These are phyloP conservation scores for Pegoplata infirma DNA, from an alignment of 2,888 invertebrate species.

Conservation along the genomic window DNA sequence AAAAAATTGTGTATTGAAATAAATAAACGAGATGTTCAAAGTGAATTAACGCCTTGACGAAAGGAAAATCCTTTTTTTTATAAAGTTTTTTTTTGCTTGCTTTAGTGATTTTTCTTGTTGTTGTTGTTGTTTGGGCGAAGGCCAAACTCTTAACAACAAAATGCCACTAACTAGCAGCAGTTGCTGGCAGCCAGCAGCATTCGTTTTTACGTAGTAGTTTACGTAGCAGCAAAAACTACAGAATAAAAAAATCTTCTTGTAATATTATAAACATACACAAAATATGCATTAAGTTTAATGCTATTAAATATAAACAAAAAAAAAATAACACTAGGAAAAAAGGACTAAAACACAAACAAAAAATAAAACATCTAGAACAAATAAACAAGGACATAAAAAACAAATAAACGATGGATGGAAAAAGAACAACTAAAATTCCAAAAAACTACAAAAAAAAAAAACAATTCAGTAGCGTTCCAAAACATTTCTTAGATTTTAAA, in stretches of 20 bases:
- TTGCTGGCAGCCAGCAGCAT: conserved; percentile 28
- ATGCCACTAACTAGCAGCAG: conserved; percentile 28
- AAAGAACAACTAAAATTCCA: conserved; percentile 3
- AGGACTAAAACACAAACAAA: conserved; percentile 15
- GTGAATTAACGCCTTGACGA: conserved; percentile 63
- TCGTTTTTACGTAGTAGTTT: conserved; percentile 6
- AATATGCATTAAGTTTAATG: conserved; percentile 62
- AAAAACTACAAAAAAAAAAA: conserved; percentile 46
- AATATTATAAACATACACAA: conserved; percentile 44
- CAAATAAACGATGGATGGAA: conserved; percentile 41
- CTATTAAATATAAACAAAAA: conserved; percentile 41
- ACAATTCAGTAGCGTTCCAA: neutral
- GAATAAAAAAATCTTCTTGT: conserved; percentile 6
- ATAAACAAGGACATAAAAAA: conserved; percentile 46
- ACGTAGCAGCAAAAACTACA: conserved; percentile 11
- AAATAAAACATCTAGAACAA: conserved; percentile 34
- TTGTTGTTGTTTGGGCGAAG: conserved; percentile 53
- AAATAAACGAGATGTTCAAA: conserved; percentile 60
- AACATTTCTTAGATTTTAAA: neutral
- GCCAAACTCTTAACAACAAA: conserved; percentile 48
- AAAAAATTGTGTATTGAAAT: conserved; percentile 43
- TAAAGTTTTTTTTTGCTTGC: conserved; percentile 22
- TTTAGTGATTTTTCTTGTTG: neutral
- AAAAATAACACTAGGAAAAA: conserved; percentile 7
- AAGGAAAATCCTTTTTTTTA: conserved; percentile 60